A percentile compares a stretch with the other conserved stretches of the same genome.
These are phyloP conservation scores for Drosophila anomalata DNA, from an alignment of 2,888 invertebrate genomes.

Conservation along the genomic window DNA sequence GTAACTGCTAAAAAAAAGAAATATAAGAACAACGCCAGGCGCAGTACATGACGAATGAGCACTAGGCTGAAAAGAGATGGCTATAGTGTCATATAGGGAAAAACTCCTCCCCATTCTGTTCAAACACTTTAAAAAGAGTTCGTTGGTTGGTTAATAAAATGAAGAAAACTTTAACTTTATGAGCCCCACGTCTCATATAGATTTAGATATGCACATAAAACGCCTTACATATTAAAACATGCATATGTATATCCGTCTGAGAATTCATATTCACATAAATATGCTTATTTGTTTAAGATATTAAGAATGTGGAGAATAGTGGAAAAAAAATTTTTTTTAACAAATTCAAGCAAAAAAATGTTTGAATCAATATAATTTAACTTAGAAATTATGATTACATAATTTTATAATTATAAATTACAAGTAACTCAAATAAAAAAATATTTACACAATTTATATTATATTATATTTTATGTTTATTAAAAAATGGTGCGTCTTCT, in stretches of 20 bases:
- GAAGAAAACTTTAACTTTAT: constrained; percentile 51
- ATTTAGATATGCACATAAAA: constrained; percentile 5
- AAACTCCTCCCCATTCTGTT: constrained; percentile 1
- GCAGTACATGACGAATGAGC: constrained; percentile 18
- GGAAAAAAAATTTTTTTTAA: no score
- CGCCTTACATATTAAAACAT: neutral
- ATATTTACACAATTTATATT: no score
- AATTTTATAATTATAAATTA: no score
- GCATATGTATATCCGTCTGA: neutral
- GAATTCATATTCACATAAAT: constrained; percentile 1
- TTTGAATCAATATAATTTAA: no score
- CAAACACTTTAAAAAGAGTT: constrained; percentile 5
- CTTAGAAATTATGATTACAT: no score
- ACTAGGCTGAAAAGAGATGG: constrained; percentile 16
- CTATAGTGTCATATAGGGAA: constrained; percentile 1
- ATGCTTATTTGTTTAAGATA: neutral
- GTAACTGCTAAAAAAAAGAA: constrained; percentile 5
- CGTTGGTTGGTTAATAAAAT: constrained; percentile 36
- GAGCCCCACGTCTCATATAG: constrained; percentile 33
- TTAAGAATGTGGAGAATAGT: neutral
- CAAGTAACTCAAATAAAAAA: no score
- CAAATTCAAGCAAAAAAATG: no score
- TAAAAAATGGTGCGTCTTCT: no score
- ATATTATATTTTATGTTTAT: no score
- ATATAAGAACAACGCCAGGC: neutral